Evolutionary conservation across 2,888 invertebrate species (phyloP).

Genomic region (Lithosia quadra): DNA sequence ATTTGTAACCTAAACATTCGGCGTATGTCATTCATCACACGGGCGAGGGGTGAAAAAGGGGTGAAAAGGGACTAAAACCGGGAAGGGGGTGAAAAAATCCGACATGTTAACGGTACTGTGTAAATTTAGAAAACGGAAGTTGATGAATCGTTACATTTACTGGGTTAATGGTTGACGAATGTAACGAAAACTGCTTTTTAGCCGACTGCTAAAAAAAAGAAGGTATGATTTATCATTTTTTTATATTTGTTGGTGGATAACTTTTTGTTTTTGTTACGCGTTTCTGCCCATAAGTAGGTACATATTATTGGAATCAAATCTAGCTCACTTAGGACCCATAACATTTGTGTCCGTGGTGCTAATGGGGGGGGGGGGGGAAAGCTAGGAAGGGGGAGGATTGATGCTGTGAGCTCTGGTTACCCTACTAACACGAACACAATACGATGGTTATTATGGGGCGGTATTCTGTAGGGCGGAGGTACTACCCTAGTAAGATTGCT

Average conservation of each 20-base stretch:
- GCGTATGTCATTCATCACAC: constrained; percentile 51
- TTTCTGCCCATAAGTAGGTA: no score
- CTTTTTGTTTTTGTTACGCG: not conserved
- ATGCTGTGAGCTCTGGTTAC: no score
- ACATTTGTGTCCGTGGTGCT: no score
- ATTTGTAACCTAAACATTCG: constrained; percentile 47
- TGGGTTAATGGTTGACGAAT: not conserved
- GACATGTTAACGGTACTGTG: constrained; percentile 19
- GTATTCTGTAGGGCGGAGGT: no score
- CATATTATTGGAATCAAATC: no score
- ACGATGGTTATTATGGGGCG: no score
- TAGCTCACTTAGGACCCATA: no score
- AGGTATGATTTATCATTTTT: not conserved
- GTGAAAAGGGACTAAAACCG: constrained; percentile 19
- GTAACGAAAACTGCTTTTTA: not conserved
- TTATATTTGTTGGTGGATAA: not conserved
- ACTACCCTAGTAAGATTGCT: no score
- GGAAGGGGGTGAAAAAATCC: constrained; percentile 9
- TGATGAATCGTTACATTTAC: constrained; percentile 19
- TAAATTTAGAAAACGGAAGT: constrained; percentile 20
- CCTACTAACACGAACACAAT: no score
- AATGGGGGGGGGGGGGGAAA: no score
- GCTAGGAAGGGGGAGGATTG: no score
- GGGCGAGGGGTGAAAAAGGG: constrained; percentile 21
- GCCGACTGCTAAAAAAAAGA: not conserved